Evolutionary conservation across 1,140 invertebrate species (phyloP).

Genomic region (Drosophila arizonae): DNA sequence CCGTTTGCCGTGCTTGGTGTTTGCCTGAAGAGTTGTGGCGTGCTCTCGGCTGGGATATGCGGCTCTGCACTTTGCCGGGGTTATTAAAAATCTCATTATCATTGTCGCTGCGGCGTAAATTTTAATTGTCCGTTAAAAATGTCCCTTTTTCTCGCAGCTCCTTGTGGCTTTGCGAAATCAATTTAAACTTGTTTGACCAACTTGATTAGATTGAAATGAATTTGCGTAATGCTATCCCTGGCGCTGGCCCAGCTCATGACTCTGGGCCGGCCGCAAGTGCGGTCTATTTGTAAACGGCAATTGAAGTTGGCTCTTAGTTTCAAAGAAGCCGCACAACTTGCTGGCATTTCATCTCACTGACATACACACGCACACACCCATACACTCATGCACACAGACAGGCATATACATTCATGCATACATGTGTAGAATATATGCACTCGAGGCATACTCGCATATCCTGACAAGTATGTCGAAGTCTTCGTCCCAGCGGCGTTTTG

Average conservation of each 20-base stretch:
- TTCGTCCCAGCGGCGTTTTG: slow-evolving; percentile 69
- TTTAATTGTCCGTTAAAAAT: slow-evolving; percentile 79
- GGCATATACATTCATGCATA: not conserved
- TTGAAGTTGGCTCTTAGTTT: slow-evolving; percentile 34
- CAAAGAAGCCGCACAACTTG: slow-evolving; percentile 39
- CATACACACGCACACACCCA: not conserved
- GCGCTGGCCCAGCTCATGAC: not conserved
- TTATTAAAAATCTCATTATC: slow-evolving; percentile 82
- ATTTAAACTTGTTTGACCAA: slow-evolving; percentile 80
- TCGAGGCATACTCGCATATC: slow-evolving; percentile 16
- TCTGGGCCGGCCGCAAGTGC: not conserved
- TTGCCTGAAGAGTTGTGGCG: slow-evolving; percentile 28
- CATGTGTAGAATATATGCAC: not conserved
- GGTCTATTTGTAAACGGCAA: slow-evolving; percentile 33
- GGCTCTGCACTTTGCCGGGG: slow-evolving; percentile 60
- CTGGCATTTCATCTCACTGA: slow-evolving; percentile 27
- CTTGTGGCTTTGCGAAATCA: slow-evolving; percentile 60
- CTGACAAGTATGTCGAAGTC: slow-evolving; percentile 32
- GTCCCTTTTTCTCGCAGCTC: slow-evolving; percentile 48
- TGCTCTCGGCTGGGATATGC: not conserved
- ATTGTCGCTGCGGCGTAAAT: slow-evolving; percentile 79
- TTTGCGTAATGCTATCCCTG: slow-evolving; percentile 61
- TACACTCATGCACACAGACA: not conserved
- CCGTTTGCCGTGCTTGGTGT: slow-evolving; percentile 44
- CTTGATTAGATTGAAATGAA: slow-evolving; percentile 79